A percentile compares a stretch with the other conserved stretches of the same genome.
Evolutionary conservation across 2,888 invertebrate genomes (phyloP).

Genomic region (Nebria brevicollis): DNA sequence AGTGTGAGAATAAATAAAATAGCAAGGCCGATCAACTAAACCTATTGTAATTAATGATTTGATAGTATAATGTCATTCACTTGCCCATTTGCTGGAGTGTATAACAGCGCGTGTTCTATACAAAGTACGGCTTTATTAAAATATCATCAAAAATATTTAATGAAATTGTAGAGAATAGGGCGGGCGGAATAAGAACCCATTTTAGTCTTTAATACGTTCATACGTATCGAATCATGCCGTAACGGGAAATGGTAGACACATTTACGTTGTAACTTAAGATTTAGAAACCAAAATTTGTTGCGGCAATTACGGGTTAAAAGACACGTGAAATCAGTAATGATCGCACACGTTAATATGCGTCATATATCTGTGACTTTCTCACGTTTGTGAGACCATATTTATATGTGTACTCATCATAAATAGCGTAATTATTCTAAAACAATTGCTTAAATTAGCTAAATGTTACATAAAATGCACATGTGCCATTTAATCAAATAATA

Average conservation of each 20-base stretch:
- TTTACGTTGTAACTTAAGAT: background rate
- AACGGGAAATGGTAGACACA: background rate
- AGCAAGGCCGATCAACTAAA: conserved; percentile 44
- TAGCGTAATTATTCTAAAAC: no score
- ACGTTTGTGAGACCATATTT: background rate
- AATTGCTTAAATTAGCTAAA: no score
- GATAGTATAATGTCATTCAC: conserved; percentile 38
- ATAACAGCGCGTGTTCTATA: background rate
- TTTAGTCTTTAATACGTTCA: no score
- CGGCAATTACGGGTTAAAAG: background rate
- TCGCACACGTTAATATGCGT: background rate
- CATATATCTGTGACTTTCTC: background rate
- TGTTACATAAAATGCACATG: no score
- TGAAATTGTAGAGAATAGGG: no score
- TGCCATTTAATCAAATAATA: no score
- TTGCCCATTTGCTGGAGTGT: background rate
- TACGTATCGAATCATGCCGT: background rate
- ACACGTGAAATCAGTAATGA: background rate
- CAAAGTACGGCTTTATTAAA: background rate
- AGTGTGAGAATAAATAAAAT: conserved; percentile 45
- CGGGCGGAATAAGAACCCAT: no score
- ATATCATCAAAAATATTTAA: no score
- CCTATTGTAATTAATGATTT: conserved; percentile 45
- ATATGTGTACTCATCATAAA: background rate
- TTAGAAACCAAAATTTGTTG: background rate